Base-by-base conservation (phyloP, 2,888 invertebrate species). In the Desoria tigrina region DNA sequence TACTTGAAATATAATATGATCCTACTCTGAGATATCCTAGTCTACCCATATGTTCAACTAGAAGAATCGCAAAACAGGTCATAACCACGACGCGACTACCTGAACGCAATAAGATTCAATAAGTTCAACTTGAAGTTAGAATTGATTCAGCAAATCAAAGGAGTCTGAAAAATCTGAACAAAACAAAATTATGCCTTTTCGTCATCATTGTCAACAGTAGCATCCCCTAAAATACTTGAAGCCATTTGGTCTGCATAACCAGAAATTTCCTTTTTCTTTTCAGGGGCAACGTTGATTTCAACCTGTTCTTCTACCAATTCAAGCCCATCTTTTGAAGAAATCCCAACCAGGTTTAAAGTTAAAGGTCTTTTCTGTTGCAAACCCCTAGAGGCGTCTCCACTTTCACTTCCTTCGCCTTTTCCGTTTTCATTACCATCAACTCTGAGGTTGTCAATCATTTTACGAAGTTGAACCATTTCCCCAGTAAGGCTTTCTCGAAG, bases 221-320 rank as follows among this genome's bases (percentile, higher is more conserved):
- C 74, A 50, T 67, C 68, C 37, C 71, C 68, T 7, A 75, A 61
- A 14, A 72, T 55, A 27, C 64, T 68, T 14, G 71, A 58, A 14
- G 71, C 75, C 74, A 75, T 73, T 58, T 71, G 61, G 39, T 69
- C 59, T 6, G 75, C 75, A 63, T 70, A 75, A 7, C 68, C 71
- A 23, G 45, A 54, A 50, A 75, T 63, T 62, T 74, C 72, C 27
- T 68, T 70, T 32, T 68, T 66, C 18, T 63, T 61, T 28, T 59
- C 55, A 32, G 24, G n/a, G 1, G 1, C 23, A 23, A 28, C 39
- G 9, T 26, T 63, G 18, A 27, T 37, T 23, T 50, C 64, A 27
- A 9, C 45, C 49, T 39, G 63, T 51, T 21, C 62, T 32, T 28
- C 69, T 28, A 37, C 37, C 58, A 53, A 26, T 55, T 61, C 51